phyloP scores from a whole-genome alignment of 2,113 vertebrate species.

The Rhagologus leucostigma region DNA sequence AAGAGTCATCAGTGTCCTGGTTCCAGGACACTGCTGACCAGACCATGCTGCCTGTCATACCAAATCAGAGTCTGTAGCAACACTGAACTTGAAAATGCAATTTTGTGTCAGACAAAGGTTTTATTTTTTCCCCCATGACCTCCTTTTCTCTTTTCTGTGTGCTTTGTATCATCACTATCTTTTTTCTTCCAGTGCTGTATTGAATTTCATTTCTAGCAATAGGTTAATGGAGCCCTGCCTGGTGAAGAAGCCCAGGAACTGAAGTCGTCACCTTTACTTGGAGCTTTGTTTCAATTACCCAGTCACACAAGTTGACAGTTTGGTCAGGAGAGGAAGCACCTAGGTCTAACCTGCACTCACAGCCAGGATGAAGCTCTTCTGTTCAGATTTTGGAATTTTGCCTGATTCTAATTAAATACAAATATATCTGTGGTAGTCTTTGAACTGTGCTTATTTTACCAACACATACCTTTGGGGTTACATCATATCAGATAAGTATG shows the following conservation, averaged over 20 bases:
- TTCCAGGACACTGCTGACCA: background rate
- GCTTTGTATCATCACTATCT: background rate
- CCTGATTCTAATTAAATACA: slow-evolving; percentile 65
- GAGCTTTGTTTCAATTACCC: background rate
- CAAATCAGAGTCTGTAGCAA: background rate
- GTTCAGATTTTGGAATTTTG: slow-evolving; percentile 53
- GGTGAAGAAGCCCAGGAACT: background rate
- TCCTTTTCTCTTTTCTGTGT: background rate
- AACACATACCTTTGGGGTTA: slow-evolving; percentile 53
- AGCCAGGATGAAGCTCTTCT: background rate
- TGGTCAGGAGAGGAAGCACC: background rate
- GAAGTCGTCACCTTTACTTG: background rate
- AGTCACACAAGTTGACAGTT: background rate
- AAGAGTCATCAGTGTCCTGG: background rate
- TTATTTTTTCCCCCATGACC: background rate
- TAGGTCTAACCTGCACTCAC: background rate
- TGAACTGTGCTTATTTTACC: slow-evolving; percentile 62
- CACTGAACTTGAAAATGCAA: background rate
- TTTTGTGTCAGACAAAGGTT: background rate
- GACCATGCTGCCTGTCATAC: background rate
- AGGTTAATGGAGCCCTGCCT: background rate
- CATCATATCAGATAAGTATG: slow-evolving; percentile 69
- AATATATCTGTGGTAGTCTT: slow-evolving; percentile 59
- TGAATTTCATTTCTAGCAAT: background rate
- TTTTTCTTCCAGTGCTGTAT: background rate